Evolutionary conservation across 2,113 vertebrate genomes (phyloP), one percentile per base, ranked within the genome.

Genomic region (Rhinolophus ferrumequinum): DNA sequence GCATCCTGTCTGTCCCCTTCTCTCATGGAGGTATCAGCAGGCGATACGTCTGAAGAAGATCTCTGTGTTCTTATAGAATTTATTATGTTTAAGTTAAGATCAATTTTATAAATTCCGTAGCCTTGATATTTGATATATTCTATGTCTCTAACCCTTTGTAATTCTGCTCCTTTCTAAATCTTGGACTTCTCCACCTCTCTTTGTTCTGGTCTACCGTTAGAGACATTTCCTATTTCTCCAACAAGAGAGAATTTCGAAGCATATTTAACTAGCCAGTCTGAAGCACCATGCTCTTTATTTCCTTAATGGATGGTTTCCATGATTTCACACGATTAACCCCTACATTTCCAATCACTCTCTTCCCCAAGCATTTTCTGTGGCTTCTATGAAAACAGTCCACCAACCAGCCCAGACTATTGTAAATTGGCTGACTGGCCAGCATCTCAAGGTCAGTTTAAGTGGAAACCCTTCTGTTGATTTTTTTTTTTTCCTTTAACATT

Each of bases 281-380:
- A 93, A 94, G 33, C 87, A 41, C 8, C 4, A 5, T 30, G 12
- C 33, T 41, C 18, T 85, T 66, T 81, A 11, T 89, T 83, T 94
- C 50, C 30, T 76, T 79, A 82, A 69, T 92, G 35, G 18, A 69
- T 79, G 24, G 72, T 70, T 72, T 82, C n/a, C 82, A 60, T 77
- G 83, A 95, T 58, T 67, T 86, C 54, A 92, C n/a, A 47, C 89
- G 69, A 83, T 72, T 82, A 62, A 86, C 75, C 18, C 18, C 19
- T 35, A 75, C 2, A 33, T 82, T 91, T 95, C 89, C 24, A 76
- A 54, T 60, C 44, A 9, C 6, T 56, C 24, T 83, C 26, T 67
- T 85, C 81, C 54, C 21, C 47, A 96, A 86, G 38, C 22, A 72
- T 70, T 93, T 90, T 44, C 28, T 87, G 5, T n/a, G 14, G 18